A percentile compares a stretch with the other conserved stretches of the same genome.
Conservation (phyloP, 2,888 invertebrate genomes). For the Luffia ferchaultella region DNA sequence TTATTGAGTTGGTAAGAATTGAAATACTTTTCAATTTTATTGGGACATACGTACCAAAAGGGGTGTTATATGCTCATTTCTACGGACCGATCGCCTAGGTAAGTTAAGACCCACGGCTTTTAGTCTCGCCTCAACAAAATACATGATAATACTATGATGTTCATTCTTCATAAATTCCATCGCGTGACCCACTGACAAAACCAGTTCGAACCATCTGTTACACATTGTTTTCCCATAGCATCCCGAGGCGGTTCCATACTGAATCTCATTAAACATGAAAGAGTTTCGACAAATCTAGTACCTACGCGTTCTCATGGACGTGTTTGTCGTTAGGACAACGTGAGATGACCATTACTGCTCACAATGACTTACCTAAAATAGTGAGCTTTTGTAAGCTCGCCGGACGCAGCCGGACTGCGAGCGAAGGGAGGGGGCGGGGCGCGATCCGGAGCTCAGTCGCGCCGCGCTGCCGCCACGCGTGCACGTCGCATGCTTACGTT, state of each 20-base stretch:
- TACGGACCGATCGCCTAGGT: no score
- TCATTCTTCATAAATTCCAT: background rate
- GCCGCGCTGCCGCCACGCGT: constrained; percentile 56
- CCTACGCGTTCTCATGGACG: constrained; percentile 61
- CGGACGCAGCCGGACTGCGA: constrained; percentile 34
- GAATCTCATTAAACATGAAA: constrained; percentile 63
- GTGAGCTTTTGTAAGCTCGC: constrained; percentile 61
- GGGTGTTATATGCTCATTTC: no score
- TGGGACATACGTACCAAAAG: no score
- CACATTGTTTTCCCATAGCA: constrained; percentile 59
- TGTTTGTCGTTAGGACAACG: constrained; percentile 64
- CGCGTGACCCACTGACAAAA: constrained; percentile 54
- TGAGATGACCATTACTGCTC: constrained; percentile 65
- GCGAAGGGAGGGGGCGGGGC: constrained; percentile 52
- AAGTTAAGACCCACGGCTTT: no score
- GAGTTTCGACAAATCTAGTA: constrained; percentile 59
- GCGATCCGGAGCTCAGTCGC: constrained; percentile 60
- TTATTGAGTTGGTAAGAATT: no score
- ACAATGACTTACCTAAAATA: constrained; percentile 68
- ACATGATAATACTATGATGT: no score
- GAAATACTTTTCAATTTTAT: no score
- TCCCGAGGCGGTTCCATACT: constrained; percentile 47
- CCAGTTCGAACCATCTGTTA: constrained; percentile 29
- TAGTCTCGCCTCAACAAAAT: no score
- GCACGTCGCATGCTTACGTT: constrained; percentile 28